These are phyloP conservation scores for Phataginus tricuspis DNA, from an alignment of 2,797 vertebrate species.

Conservation along the genomic window DNA sequence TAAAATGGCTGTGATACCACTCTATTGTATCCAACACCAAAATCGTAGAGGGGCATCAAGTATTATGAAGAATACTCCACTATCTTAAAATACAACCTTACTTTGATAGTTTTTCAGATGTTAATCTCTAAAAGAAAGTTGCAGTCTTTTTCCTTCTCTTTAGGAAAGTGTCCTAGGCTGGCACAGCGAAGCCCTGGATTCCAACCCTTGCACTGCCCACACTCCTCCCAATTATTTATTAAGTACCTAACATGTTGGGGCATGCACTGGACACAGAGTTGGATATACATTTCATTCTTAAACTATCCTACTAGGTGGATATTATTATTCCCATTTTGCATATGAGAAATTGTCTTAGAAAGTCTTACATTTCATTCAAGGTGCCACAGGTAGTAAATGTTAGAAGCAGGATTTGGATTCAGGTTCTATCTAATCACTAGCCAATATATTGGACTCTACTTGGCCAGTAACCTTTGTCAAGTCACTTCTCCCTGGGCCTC, in stretches of 20 bases:
- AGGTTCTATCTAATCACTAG: not conserved
- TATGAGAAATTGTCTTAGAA: not conserved
- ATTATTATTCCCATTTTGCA: not conserved
- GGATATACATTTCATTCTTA: conserved; percentile 7
- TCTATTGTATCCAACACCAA: not conserved
- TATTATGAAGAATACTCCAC: not conserved
- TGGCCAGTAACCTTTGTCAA: not conserved
- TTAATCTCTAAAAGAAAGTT: not conserved
- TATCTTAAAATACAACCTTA: not conserved
- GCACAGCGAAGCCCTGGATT: not conserved
- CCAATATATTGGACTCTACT: not conserved
- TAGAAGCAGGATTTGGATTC: not conserved
- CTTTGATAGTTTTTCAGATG: not conserved
- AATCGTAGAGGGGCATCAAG: not conserved
- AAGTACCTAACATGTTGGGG: not conserved
- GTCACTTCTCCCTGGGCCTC: not conserved
- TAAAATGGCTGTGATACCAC: not conserved
- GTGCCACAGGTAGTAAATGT: not conserved
- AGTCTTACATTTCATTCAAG: conserved; percentile 15
- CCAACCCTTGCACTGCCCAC: not conserved
- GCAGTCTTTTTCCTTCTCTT: not conserved
- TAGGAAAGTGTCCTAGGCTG: not conserved
- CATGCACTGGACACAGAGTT: not conserved
- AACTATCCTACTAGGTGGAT: not conserved
- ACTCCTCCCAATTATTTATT: not conserved